Evolutionary conservation across 2,113 vertebrate species (phyloP).

Genomic region (Pygoscelis antarcticus): DNA sequence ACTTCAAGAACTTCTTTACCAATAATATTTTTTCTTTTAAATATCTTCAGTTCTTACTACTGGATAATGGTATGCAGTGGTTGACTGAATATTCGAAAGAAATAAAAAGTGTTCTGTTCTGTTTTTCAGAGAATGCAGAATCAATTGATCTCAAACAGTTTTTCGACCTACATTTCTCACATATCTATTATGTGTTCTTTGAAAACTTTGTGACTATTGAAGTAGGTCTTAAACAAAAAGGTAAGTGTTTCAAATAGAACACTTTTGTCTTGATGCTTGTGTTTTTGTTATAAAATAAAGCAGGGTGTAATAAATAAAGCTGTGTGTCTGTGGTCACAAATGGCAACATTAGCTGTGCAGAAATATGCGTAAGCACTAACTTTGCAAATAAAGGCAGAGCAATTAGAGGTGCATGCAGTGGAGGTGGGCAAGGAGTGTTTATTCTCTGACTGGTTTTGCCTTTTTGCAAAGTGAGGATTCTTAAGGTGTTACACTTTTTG

Average conservation of each 20-base stretch:
- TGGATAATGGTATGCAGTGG: background rate
- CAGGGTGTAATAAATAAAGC: background rate
- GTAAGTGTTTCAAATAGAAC: slow-evolving; percentile 68
- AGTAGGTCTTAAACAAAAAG: slow-evolving; percentile 97
- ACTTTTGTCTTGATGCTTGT: background rate
- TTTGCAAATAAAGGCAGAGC: background rate
- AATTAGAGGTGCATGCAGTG: background rate
- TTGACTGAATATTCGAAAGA: background rate
- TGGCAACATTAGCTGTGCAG: background rate
- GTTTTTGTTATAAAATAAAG: background rate
- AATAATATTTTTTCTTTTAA: background rate
- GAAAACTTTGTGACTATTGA: slow-evolving; percentile 99
- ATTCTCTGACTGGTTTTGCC: background rate
- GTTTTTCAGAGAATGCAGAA: slow-evolving; percentile 91
- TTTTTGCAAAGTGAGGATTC: background rate
- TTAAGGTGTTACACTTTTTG: background rate
- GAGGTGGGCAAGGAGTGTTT: background rate
- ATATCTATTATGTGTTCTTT: slow-evolving; percentile 99
- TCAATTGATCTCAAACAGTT: slow-evolving; percentile 94
- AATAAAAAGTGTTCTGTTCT: slow-evolving; percentile 36
- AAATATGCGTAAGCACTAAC: background rate
- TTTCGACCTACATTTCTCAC: slow-evolving; percentile 96
- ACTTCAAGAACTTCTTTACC: background rate
- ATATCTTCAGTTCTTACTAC: background rate
- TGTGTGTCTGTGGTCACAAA: background rate